phyloP scores from a whole-genome alignment of 2,113 vertebrate genomes.

The Holacanthus passer region DNA sequence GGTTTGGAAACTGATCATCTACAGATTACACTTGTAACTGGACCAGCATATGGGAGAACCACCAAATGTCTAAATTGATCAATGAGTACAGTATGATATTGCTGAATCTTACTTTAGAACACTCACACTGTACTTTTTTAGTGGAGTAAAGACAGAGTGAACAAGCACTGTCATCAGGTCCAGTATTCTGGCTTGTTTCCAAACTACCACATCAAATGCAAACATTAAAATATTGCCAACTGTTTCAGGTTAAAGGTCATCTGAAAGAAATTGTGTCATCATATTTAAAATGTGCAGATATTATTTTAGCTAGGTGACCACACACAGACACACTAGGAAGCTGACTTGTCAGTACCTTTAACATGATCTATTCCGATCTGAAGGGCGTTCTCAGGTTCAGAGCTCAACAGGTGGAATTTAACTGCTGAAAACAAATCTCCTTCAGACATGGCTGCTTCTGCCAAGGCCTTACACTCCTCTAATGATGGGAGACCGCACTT shows the following conservation, averaged over 20 bases:
- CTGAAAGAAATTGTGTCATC: neutral
- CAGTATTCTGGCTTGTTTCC: neutral
- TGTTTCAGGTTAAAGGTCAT: neutral
- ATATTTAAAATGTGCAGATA: neutral
- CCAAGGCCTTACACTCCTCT: conserved; percentile 89
- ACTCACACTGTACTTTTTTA: neutral
- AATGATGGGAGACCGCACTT: conserved; percentile 91
- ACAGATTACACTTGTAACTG: neutral
- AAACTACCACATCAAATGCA: neutral
- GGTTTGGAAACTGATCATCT: neutral
- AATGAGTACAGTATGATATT: neutral
- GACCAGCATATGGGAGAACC: neutral
- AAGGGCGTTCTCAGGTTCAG: conserved; percentile 92
- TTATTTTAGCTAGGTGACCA: neutral
- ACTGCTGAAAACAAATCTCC: conserved; percentile 89
- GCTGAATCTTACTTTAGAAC: neutral
- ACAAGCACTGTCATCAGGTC: too few species aligned
- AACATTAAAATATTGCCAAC: neutral
- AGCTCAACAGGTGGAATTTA: conserved; percentile 91
- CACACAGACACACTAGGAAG: neutral
- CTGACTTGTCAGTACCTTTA: conserved; percentile 86
- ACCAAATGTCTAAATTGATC: neutral
- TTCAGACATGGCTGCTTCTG: conserved; percentile 81
- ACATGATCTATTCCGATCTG: conserved; percentile 89
- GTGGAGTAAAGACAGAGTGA: neutral